Evolutionary conservation across 1,140 invertebrate genomes (phyloP).

Genomic region (Thalassaphorura encarpata): DNA sequence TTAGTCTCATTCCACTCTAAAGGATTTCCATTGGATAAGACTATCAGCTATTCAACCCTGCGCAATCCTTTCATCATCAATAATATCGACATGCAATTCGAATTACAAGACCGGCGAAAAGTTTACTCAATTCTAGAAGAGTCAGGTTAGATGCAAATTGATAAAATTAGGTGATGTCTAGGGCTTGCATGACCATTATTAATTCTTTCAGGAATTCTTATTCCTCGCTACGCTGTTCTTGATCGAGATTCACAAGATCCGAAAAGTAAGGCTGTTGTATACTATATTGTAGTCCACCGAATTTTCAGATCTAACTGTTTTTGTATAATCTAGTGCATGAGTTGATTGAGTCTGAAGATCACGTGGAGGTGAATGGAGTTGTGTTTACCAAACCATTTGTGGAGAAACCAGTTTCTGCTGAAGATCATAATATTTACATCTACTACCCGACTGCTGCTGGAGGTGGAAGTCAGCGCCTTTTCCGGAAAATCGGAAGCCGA

Average conservation of each 20-base stretch:
- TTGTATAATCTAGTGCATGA: constrained; percentile 58
- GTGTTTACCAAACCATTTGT: constrained; percentile 99
- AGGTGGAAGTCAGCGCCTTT: constrained; percentile 88
- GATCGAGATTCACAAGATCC: constrained; percentile 86
- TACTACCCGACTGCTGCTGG: constrained; percentile 99
- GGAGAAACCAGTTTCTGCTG: constrained; percentile 95
- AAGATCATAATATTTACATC: constrained; percentile 99
- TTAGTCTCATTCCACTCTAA: constrained; percentile 98
- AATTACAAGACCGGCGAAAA: constrained; percentile 81
- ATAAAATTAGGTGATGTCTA: background rate
- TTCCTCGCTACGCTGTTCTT: constrained; percentile 93
- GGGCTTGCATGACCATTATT: background rate
- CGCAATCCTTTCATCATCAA: constrained; percentile 96
- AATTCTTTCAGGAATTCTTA: constrained; percentile 89
- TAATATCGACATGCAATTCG: constrained; percentile 97
- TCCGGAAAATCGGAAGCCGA: constrained; percentile 96
- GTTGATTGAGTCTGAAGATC: constrained; percentile 93
- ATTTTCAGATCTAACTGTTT: background rate
- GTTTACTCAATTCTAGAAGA: constrained; percentile 90
- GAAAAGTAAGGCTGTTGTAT: constrained; percentile 53
- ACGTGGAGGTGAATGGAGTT: constrained; percentile 95
- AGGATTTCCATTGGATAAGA: constrained; percentile 93
- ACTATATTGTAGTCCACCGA: background rate
- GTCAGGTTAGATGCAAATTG: constrained; percentile 38
- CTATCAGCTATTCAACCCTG: constrained; percentile 90